A percentile compares a stretch with the other conserved stretches of the same genome.
These are phyloP conservation scores for Xestia xanthographa DNA, from an alignment of 2,888 invertebrate genomes.

Conservation along the genomic window DNA sequence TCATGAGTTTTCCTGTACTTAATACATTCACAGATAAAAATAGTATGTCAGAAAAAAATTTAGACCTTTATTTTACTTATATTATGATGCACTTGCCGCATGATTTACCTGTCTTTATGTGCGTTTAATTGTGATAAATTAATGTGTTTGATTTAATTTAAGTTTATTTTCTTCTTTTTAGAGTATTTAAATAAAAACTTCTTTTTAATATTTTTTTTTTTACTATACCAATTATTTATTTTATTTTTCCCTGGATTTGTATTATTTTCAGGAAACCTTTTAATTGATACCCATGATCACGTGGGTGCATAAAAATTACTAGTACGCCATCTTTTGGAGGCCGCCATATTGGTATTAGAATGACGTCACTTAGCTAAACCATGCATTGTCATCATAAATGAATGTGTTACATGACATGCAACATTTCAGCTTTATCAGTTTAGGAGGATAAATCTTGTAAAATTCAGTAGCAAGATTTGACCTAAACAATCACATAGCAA, in stretches of 20 bases:
- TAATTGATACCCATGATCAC: neutral
- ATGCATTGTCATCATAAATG: neutral
- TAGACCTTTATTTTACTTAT: neutral
- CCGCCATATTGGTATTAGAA: conserved; percentile 1
- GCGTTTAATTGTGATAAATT: neutral
- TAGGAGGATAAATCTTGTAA: neutral
- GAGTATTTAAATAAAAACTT: neutral
- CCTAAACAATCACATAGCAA: neutral
- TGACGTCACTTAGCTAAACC: neutral
- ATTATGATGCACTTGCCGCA: neutral
- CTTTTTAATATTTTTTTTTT: neutral
- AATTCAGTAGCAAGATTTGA: neutral
- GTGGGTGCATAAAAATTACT: neutral
- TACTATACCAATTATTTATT: neutral
- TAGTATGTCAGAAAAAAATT: neutral
- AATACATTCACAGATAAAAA: conserved; percentile 9
- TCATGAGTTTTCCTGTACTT: conserved; percentile 29
- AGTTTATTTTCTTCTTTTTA: neutral
- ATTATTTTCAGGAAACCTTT: neutral
- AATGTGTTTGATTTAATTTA: neutral
- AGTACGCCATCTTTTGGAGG: no score
- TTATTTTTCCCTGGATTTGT: neutral
- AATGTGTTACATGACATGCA: neutral
- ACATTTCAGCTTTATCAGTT: neutral
- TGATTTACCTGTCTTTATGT: neutral